Evolutionary conservation across 2,797 vertebrate species (phyloP).

Genomic region (Limosa lapponica): DNA sequence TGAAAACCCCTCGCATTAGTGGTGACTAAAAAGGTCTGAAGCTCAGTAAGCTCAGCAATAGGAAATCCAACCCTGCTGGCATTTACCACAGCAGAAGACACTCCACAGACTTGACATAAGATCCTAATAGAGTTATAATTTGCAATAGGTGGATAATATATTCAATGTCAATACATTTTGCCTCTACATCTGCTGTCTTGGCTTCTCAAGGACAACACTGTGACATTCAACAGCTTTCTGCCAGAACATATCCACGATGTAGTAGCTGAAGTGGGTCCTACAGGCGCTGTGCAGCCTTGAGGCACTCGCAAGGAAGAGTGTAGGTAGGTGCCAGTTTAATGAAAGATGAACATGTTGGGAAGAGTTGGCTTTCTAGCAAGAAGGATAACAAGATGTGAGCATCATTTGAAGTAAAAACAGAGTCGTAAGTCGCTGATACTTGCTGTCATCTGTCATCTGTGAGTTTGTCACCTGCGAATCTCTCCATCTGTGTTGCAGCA

Average conservation of each 20-base stretch:
- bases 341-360: not conserved
- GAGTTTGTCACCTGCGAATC: not conserved
- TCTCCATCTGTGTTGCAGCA: not conserved
- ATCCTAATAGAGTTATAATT: not conserved
- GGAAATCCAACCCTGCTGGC: not conserved
- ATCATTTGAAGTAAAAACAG: not conserved
- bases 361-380: not conserved
- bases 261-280: not conserved
- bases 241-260: fast-evolving
- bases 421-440: not conserved
- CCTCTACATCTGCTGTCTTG: fast-evolving
- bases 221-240: not conserved
- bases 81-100: not conserved
- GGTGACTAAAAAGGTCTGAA: not conserved
- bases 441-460: not conserved
- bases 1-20: not conserved
- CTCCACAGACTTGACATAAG: not conserved
- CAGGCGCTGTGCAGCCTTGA: not conserved
- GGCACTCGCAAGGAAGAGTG: not conserved
- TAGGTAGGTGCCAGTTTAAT: not conserved
- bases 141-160: not conserved
- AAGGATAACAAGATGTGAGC: not conserved
- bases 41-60: not conserved
- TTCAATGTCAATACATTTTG: not conserved
- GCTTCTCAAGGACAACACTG: not conserved